A percentile compares a stretch with the other conserved stretches of the same genome.
Evolutionary conservation across 2,888 invertebrate genomes (phyloP).

Genomic region (Drosophila dives): DNA sequence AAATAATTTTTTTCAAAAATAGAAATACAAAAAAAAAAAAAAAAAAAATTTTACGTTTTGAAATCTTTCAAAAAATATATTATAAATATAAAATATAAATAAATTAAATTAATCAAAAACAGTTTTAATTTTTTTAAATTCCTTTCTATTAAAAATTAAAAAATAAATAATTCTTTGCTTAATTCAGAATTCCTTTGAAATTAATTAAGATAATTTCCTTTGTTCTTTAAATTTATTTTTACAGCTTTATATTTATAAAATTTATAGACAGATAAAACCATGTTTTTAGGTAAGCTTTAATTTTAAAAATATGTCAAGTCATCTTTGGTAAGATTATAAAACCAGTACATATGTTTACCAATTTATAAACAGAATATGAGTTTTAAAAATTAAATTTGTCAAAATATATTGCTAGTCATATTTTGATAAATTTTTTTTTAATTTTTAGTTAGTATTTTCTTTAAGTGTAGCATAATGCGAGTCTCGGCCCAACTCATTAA

Average conservation of each 20-base stretch:
- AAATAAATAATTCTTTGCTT: neutral
- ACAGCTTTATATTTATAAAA: neutral
- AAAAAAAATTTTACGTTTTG: too few relatives aligned
- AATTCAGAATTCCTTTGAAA: neutral
- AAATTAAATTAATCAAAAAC: too few relatives aligned
- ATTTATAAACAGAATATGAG: neutral
- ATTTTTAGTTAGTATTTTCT: neutral
- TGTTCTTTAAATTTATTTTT: neutral
- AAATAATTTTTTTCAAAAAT: neutral
- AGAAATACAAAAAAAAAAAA: too few relatives aligned
- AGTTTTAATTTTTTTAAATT: too few relatives aligned
- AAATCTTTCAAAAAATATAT: too few relatives aligned
- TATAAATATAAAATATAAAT: too few relatives aligned
- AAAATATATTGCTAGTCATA: neutral
- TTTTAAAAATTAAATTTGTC: neutral
- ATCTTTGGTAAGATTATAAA: neutral
- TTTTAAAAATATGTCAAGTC: neutral
- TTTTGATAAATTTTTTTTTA: neutral
- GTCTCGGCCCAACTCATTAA: slow-evolving; percentile 47
- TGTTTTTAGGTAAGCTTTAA: neutral
- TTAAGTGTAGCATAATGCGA: neutral
- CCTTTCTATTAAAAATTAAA: neutral
- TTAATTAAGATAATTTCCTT: neutral
- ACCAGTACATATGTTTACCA: fast-evolving
- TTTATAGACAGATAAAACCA: neutral